Evolutionary conservation across 2,888 invertebrate genomes (phyloP).

Genomic region (Cephus runcator): DNA sequence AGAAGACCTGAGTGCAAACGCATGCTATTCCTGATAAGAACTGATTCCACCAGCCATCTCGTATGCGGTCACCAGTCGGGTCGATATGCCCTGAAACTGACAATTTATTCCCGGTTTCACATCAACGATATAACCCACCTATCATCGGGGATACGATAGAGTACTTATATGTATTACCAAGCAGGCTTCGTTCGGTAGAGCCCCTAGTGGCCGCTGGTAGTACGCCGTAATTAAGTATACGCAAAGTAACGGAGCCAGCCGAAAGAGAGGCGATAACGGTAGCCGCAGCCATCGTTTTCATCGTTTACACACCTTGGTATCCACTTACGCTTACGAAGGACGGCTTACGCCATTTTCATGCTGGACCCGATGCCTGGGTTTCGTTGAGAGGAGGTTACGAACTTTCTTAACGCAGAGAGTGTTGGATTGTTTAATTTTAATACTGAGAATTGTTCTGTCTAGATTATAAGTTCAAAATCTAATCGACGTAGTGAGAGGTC

Average conservation of each 20-base stretch:
- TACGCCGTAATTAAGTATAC: not conserved
- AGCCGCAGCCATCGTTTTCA: not conserved
- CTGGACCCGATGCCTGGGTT: not conserved
- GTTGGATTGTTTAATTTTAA: too few species aligned
- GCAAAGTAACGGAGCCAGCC: not conserved
- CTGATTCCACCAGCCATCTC: slow-evolving; percentile 34
- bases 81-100: slow-evolving; percentile 46
- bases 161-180: not conserved
- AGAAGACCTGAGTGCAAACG: slow-evolving; percentile 49
- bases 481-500: too few species aligned
- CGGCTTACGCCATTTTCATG: not conserved
- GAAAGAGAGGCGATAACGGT: not conserved
- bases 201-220: not conserved
- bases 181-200: not conserved
- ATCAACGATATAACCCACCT: not conserved
- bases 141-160: not conserved
- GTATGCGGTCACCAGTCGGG: slow-evolving; percentile 34
- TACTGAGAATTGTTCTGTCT: too few species aligned
- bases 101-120: slow-evolving; percentile 40
- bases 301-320: not conserved
- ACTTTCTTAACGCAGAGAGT: not conserved
- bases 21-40: slow-evolving; percentile 51
- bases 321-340: not conserved
- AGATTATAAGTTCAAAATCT: too few species aligned
- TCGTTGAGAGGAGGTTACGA: not conserved